Evolutionary conservation across 2,113 vertebrate genomes (phyloP), one percentile per base, ranked within the genome.

Genomic region (Cyanoramphus novaezelandiae): DNA sequence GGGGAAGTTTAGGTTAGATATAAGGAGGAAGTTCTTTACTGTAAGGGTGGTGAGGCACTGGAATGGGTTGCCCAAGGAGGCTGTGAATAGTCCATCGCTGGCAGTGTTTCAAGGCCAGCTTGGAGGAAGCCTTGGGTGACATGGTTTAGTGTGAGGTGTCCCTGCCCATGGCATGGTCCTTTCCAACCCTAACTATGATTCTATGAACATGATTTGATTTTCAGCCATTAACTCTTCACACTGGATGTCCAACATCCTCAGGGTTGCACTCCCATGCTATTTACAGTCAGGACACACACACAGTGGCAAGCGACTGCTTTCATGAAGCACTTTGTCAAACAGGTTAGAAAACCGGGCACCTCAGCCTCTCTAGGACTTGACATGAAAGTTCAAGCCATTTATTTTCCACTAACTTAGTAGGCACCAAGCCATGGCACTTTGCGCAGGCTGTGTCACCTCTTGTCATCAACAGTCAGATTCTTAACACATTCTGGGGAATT

Each of bases 281-380:
- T 59, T 35, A 13, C 17, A 82, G 49, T 6, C 35, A 69, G 39
- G 33, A 33, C 25, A 60, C 43, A 21, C 15, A 3, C 13, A 3
- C 2, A 25, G 33, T 24, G 28, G 44, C 44, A 50, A 68, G 17
- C 1, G 5, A 41, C 37, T 35, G 6, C 20, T 50, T 10, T n/a
- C 24, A 44, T 12, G 5, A 1, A 63, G 31, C 2, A 5, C 25
- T 92, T 31, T 3, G 10, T 21, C 23, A 4, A 85, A 13, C 0
- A 28, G 39, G 39, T 90, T 28, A 52, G 24, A 62, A 65, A 69
- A 60, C 9, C 12, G 16, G 47, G 27, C 23, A 57, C 5, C 17
- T 68, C 44, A 72, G 1, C 17, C 7, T 82, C 44, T 60, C 29
- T 9, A 65, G 14, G 18, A 41, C n/a, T 28, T 25, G 11, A 62